Percentiles rank a stretch among this genome's conserved stretches.
phyloP scores from a whole-genome alignment of 1,140 invertebrate genomes.

The Charaxes varanes region DNA sequence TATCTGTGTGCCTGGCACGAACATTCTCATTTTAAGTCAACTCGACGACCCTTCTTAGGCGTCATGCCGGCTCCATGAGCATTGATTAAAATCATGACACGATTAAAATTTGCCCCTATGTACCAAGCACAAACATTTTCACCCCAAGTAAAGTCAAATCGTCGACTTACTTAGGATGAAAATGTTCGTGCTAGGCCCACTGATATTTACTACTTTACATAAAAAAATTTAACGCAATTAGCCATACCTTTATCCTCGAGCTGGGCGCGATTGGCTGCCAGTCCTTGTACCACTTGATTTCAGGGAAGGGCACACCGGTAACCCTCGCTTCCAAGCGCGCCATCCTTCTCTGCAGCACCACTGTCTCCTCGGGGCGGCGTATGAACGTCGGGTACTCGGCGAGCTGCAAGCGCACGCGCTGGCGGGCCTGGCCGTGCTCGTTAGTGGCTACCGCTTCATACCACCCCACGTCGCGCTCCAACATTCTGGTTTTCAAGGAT shows the following conservation, averaged over 20 bases:
- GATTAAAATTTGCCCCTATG: too few relatives aligned
- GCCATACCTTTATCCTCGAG: conserved; percentile 83
- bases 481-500: conserved; percentile 84
- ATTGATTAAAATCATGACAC: too few relatives aligned
- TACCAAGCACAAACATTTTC: too few relatives aligned
- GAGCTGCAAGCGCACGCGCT: conserved; percentile 88
- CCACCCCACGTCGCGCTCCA: conserved; percentile 91
- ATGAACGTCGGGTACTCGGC: conserved; percentile 95
- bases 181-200: too few relatives aligned
- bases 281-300: conserved; percentile 98
- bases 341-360: conserved; percentile 82
- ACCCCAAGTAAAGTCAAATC: too few relatives aligned
- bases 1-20: too few relatives aligned
- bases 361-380: conserved; percentile 87
- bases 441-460: conserved; percentile 96
- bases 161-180: too few relatives aligned
- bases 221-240: conserved; percentile 2
- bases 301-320: conserved; percentile 92
- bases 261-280: conserved; percentile 92
- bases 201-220: too few relatives aligned
- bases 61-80: too few relatives aligned
- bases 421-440: conserved; percentile 91
- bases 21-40: too few relatives aligned
- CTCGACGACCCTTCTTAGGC: too few relatives aligned
- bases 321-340: conserved; percentile 89